These are phyloP conservation scores for Drosophila mayaguana DNA, from an alignment of 2,888 invertebrate genomes.

Conservation along the genomic window DNA sequence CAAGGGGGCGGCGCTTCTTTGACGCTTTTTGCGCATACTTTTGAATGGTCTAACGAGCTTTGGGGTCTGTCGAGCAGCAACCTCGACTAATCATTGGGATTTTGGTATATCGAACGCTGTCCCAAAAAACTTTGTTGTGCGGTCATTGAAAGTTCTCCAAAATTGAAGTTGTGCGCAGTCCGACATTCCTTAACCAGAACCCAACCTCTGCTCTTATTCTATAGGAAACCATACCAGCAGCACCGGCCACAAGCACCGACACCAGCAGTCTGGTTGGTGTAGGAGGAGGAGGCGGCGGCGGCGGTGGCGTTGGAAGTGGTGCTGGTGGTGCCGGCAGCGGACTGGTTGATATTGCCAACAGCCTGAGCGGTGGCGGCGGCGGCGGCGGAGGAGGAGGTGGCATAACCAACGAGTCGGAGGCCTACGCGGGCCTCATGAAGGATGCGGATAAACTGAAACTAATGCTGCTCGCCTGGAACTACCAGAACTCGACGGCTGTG, in stretches of 20 bases:
- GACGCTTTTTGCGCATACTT: conserved; percentile 68
- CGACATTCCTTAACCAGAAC: conserved; percentile 13
- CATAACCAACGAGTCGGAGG: conserved; percentile 78
- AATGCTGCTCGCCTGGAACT: conserved; percentile 95
- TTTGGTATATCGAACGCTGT: conserved; percentile 68
- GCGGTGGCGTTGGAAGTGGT: conserved; percentile 33
- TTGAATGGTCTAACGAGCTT: conserved; percentile 71
- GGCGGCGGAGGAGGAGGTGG: conserved; percentile 48
- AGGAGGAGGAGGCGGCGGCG: conserved; percentile 43
- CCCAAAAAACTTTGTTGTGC: conserved; percentile 75
- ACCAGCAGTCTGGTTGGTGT: conserved; percentile 70
- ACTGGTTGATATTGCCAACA: conserved; percentile 62
- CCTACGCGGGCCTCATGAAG: conserved; percentile 87
- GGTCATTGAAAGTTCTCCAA: conserved; percentile 63
- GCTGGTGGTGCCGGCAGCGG: conserved; percentile 37
- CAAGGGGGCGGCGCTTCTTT: conserved; percentile 50
- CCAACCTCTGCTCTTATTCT: not conserved
- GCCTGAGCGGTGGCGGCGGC: conserved; percentile 54
- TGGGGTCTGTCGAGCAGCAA: conserved; percentile 21
- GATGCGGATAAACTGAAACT: conserved; percentile 94
- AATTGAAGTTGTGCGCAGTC: conserved; percentile 38
- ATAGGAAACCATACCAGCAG: conserved; percentile 83
- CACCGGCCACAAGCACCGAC: conserved; percentile 77
- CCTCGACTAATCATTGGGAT: conserved; percentile 74
- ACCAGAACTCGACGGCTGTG: conserved; percentile 91